Conservation (phyloP, 2,888 invertebrate genomes). For the Merodon equestris region DNA sequence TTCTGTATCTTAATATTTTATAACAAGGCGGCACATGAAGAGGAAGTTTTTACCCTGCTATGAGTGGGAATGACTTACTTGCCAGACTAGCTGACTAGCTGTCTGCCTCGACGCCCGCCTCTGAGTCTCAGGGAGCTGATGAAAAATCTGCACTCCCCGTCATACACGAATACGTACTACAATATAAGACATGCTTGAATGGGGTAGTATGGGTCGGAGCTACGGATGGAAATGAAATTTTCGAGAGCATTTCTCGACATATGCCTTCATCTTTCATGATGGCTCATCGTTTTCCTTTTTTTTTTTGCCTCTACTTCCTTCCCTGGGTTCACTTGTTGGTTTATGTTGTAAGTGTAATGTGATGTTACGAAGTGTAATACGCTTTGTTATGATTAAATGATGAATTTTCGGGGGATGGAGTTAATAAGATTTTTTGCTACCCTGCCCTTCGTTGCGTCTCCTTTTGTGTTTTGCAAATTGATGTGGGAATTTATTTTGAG, state of each 20-base stretch:
- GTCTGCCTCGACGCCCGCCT: constrained; percentile 1
- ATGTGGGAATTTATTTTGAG: constrained; percentile 39
- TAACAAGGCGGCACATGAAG: constrained; percentile 35
- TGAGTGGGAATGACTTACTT: constrained; percentile 7
- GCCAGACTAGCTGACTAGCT: constrained; percentile 9
- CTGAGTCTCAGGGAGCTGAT: constrained; percentile 25
- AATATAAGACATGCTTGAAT: constrained; percentile 10
- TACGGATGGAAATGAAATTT: constrained; percentile 28
- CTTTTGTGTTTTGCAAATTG: constrained; percentile 28
- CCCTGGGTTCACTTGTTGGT: constrained; percentile 38
- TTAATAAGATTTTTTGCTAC: constrained; percentile 12
- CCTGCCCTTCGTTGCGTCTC: too few species aligned
- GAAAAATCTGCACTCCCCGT: constrained; percentile 44
- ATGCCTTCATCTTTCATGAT: constrained; percentile 19
- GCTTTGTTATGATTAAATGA: constrained; percentile 60
- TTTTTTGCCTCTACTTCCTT: not conserved
- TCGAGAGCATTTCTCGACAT: constrained; percentile 36
- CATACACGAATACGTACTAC: too few species aligned
- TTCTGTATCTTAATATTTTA: constrained; percentile 63
- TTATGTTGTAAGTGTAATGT: constrained; percentile 56
- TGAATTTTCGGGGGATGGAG: constrained; percentile 28
- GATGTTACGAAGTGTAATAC: constrained; percentile 62
- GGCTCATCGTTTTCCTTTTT: not conserved
- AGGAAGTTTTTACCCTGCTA: constrained; percentile 46
- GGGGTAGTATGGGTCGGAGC: not conserved